phyloP scores from a whole-genome alignment of 2,888 invertebrate species.

The Geotrupes spiniger region DNA sequence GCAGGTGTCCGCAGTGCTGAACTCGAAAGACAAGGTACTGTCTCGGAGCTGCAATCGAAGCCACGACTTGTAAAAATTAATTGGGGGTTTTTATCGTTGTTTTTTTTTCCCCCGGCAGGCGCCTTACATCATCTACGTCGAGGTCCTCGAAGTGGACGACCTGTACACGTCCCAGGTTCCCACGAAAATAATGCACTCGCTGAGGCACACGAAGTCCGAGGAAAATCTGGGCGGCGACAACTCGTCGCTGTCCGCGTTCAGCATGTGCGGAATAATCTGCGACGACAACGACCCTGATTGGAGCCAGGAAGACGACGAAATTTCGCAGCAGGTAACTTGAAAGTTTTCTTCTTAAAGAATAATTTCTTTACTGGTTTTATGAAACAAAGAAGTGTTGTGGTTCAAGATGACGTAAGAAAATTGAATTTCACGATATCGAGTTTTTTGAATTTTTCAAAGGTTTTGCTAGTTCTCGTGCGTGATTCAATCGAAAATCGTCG shows the following conservation, averaged over 20 bases:
- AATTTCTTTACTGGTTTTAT: too few species aligned
- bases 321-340: constrained; percentile 67
- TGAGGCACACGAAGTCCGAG: constrained; percentile 91
- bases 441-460: too few species aligned
- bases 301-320: constrained; percentile 96
- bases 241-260: constrained; percentile 48
- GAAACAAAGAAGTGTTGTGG: too few species aligned
- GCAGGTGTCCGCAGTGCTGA: constrained; percentile 95
- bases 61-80: too few species aligned
- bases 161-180: constrained; percentile 82
- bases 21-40: constrained; percentile 91
- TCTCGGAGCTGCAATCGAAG: too few species aligned
- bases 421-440: too few species aligned
- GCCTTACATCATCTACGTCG: constrained; percentile 97
- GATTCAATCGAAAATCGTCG: too few species aligned
- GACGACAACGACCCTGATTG: constrained; percentile 68
- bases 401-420: too few species aligned
- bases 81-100: neutral
- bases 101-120: constrained; percentile 56
- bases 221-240: constrained; percentile 69
- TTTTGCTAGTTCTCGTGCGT: too few species aligned
- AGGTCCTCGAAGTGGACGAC: constrained; percentile 87
- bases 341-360: neutral
- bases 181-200: constrained; percentile 80
- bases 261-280: constrained; percentile 57